These are phyloP conservation scores for Actinemys pallida DNA, from an alignment of 2,113 vertebrate genomes.

Conservation along the genomic window DNA sequence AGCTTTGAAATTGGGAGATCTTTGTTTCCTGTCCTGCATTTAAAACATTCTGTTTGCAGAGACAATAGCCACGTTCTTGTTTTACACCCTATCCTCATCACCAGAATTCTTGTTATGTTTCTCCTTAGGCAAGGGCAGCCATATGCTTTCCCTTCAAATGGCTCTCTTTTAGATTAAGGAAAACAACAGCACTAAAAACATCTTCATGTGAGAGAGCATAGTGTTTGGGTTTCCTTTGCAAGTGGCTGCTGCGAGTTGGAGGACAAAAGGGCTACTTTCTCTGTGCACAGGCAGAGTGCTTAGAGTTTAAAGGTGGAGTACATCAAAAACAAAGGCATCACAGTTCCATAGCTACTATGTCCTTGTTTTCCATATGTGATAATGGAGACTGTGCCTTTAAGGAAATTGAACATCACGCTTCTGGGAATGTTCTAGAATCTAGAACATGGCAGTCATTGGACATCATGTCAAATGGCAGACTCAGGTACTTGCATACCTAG, in stretches of 20 bases:
- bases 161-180: not conserved
- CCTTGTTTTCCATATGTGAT: not conserved
- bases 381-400: not conserved
- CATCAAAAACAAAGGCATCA: not conserved
- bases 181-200: not conserved
- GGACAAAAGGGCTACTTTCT: not conserved
- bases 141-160: not conserved
- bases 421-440: not conserved
- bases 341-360: not conserved
- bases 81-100: no score
- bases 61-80: not conserved
- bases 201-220: not conserved
- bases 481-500: not conserved
- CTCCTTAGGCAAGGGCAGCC: not conserved
- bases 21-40: not conserved
- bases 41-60: not conserved
- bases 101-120: not conserved
- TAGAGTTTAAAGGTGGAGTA: not conserved
- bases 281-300: not conserved
- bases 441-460: not conserved
- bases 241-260: not conserved
- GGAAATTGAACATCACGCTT: not conserved
- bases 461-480: not conserved
- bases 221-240: not conserved
- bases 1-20: not conserved